Percentiles rank a stretch among this genome's conserved stretches.
phyloP scores from a whole-genome alignment of 1,140 invertebrate genomes.

The Drosophila repleta region DNA sequence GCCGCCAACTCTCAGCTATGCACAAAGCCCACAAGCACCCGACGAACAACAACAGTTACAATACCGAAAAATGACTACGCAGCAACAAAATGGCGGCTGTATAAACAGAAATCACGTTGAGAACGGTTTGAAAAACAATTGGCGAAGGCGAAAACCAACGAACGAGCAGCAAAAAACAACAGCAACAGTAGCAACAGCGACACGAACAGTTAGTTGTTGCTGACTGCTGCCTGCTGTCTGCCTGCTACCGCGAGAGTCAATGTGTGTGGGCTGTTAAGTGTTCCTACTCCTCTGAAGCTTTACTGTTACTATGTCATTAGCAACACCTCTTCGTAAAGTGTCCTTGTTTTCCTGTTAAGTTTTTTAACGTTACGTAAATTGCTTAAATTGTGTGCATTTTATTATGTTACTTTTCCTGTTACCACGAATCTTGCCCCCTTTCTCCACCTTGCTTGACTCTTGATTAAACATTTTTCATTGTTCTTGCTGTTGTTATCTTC shows the following conservation, averaged over 20 bases:
- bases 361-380: constrained; percentile 71
- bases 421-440: constrained; percentile 34
- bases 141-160: constrained; percentile 19
- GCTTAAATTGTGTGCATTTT: constrained; percentile 71
- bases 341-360: constrained; percentile 70
- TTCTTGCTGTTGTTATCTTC: not conserved
- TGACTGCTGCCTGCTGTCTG: too few relatives aligned
- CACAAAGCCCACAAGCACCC: constrained; percentile 1
- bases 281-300: not conserved
- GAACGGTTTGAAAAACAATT: constrained; percentile 55
- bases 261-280: too few relatives aligned
- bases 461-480: constrained; percentile 34
- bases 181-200: constrained; percentile 1
- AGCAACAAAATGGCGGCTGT: constrained; percentile 60
- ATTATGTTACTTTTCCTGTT: constrained; percentile 63
- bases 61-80: constrained; percentile 7
- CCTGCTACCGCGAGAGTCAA: too few relatives aligned
- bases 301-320: not conserved
- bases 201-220: constrained; percentile 3
- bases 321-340: constrained; percentile 14
- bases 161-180: constrained; percentile 7
- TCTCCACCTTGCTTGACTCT: constrained; percentile 24
- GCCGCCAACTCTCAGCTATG: constrained; percentile 39
- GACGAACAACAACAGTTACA: constrained; percentile 28
- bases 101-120: constrained; percentile 57